Percentiles rank a stretch among this genome's conserved stretches.
These are phyloP conservation scores for Tipula helvola DNA, from an alignment of 2,888 invertebrate species.

Conservation along the genomic window DNA sequence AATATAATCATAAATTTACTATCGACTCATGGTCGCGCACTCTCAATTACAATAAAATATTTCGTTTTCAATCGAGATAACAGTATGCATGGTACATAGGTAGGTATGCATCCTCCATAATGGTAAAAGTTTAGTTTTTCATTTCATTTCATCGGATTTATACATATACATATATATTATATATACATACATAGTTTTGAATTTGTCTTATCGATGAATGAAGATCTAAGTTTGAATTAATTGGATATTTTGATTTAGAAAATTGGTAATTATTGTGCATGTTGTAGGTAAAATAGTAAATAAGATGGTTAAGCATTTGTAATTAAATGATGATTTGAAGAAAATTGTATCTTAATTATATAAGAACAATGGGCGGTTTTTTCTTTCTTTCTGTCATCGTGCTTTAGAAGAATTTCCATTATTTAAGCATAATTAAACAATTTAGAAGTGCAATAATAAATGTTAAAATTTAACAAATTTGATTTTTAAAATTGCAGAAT, in stretches of 20 bases:
- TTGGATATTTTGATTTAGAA: not conserved
- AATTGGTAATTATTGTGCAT: not conserved
- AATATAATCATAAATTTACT: not conserved
- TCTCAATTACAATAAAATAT: not conserved
- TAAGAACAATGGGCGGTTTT: too few species aligned
- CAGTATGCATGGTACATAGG: not conserved
- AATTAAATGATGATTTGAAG: not conserved
- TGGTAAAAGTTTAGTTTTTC: not conserved
- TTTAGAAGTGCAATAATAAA: too few species aligned
- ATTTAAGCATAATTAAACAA: too few species aligned
- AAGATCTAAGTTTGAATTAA: not conserved
- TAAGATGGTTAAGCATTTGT: not conserved
- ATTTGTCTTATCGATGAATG: not conserved
- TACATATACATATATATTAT: too few species aligned
- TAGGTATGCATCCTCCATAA: not conserved
- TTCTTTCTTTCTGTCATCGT: too few species aligned
- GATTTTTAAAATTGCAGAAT: too few species aligned
- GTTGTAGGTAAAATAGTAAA: not conserved
- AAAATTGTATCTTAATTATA: not conserved
- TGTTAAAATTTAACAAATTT: too few species aligned
- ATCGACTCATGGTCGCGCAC: not conserved
- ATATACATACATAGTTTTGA: not conserved
- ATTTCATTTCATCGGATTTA: not conserved
- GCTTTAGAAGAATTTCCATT: too few species aligned
- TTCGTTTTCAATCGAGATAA: not conserved